Evolutionary conservation across 2,888 invertebrate species (phyloP), one percentile per base, ranked within the genome.

Genomic region (Acanthosepion pharaonis): DNA sequence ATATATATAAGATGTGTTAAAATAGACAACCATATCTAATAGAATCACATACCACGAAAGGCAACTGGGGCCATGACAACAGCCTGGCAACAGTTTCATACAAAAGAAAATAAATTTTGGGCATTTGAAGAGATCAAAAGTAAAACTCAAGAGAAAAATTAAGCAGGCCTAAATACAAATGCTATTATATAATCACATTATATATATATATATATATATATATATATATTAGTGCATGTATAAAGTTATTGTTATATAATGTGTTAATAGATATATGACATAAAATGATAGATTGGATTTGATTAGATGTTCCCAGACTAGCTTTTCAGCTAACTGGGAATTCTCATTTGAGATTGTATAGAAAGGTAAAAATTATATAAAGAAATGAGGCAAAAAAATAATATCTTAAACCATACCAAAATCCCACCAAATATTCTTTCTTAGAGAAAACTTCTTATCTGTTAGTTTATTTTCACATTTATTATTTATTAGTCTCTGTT

Each of bases 21-120:
- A 78, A 78, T 78, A 78, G 78, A 78, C n/a, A 78, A 78, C n/a
- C 78, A 78, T n/a, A 78, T n/a, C 78, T 78, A 78, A 78, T 78
- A 78, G 78, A 78, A 78, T 78, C 78, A 78, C 78, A n/a, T 78
- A 78, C 78, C 33, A 78, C n/a, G 78, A 78, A 78, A 78, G 78
- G 78, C 78, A 78, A 78, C 78, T 78, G 78, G 18, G 78, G 78
- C 78, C 33, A 78, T 33, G n/a, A 78, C 78, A 78, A 78, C 78
- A 78, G 78, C n/a, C n/a, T 15, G 78, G 78, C 78, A 78, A 78
- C 78, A 78, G 78, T 78, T 78, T 78, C 15, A 78, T 78, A 78
- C 33, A 78, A 78, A 78, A 78, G 78, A 78, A 78, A 78, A 78
- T 78, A 78, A n/a, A 78, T 78, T 78, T 78, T 33, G 78, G 78